These are phyloP conservation scores for Gorilla gorilla DNA, from an alignment of 2,113 vertebrate species.

Conservation along the genomic window DNA sequence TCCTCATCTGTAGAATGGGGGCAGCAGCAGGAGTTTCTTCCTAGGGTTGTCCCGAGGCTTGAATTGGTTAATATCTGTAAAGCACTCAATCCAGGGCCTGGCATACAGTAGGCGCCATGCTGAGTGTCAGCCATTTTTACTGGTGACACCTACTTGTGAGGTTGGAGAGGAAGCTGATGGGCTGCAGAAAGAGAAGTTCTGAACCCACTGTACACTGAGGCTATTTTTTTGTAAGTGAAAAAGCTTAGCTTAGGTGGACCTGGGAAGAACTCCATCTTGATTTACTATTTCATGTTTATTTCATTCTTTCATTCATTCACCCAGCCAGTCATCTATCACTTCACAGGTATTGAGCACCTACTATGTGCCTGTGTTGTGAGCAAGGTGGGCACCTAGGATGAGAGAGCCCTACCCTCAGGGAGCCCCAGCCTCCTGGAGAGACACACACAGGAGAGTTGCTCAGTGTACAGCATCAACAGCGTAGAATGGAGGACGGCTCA, in stretches of 20 bases:
- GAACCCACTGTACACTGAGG: background rate
- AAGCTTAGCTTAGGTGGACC: background rate
- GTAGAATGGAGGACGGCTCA: accelerated
- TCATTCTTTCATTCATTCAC: background rate
- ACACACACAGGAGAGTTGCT: background rate
- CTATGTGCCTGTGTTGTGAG: background rate
- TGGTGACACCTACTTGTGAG: background rate
- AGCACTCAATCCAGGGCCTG: background rate
- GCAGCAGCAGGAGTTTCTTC: background rate
- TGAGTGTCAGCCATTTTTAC: background rate
- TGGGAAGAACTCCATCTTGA: background rate
- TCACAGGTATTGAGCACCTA: background rate
- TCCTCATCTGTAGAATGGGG: background rate
- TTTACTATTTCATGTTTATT: too few species aligned
- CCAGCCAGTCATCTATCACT: background rate
- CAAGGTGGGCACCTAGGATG: background rate
- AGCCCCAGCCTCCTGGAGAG: background rate
- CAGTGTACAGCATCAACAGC: accelerated
- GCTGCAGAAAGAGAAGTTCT: background rate
- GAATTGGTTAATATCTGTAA: background rate
- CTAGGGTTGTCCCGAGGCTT: background rate
- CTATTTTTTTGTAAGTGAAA: background rate
- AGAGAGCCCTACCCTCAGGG: background rate
- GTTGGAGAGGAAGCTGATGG: background rate
- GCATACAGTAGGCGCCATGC: accelerated